These are phyloP conservation scores for Drosophila rufa DNA, from an alignment of 1,140 invertebrate genomes.

Conservation along the genomic window DNA sequence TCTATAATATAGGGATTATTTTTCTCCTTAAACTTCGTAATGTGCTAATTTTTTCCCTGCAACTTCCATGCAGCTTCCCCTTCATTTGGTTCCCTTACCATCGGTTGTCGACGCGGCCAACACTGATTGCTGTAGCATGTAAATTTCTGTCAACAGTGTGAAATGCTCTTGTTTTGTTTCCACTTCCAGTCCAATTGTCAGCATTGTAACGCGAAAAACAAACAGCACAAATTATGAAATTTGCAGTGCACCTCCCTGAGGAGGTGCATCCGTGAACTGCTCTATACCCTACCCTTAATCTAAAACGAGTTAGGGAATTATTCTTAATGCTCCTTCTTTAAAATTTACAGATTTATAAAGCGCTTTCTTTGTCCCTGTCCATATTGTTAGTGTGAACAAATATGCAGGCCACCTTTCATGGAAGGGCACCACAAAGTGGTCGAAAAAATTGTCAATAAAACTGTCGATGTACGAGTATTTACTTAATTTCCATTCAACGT, in stretches of 20 bases:
- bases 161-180: slow-evolving; percentile 39
- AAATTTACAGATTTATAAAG: too few species aligned
- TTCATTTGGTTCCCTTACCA: slow-evolving; percentile 3
- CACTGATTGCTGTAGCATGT: slow-evolving; percentile 49
- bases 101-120: slow-evolving; percentile 26
- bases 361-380: neutral
- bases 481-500: slow-evolving; percentile 67
- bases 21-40: neutral
- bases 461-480: slow-evolving; percentile 59
- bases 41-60: neutral
- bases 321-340: neutral
- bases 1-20: neutral
- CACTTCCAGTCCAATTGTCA: slow-evolving; percentile 46
- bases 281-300: neutral
- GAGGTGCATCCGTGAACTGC: neutral
- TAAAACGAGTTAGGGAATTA: neutral
- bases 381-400: neutral
- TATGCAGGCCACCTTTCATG: neutral
- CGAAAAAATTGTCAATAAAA: slow-evolving; percentile 61
- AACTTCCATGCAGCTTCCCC: neutral
- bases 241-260: slow-evolving; percentile 18
- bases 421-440: slow-evolving; percentile 22
- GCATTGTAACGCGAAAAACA: slow-evolving; percentile 46
- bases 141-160: slow-evolving; percentile 56
- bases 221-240: slow-evolving; percentile 66